Evolutionary conservation across 2,113 vertebrate species (phyloP), one percentile per base, ranked within the genome.

Genomic region (Zosterops lateralis): DNA sequence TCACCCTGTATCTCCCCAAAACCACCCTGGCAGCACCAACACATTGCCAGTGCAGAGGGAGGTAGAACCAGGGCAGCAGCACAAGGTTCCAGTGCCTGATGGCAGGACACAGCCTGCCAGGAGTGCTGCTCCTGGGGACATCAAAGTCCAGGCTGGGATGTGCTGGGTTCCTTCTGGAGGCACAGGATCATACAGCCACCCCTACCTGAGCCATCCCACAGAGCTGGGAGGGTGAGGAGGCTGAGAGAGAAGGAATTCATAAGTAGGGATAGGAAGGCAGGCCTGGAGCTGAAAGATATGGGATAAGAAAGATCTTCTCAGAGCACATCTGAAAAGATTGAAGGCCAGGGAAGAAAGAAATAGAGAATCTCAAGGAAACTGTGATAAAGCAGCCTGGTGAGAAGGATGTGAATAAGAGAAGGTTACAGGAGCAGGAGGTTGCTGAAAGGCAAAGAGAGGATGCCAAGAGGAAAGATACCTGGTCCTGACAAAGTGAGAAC

Each of bases 361-460:
- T 0, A 84, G 57, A 88, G 75, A 86, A 74, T 67, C 82, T 93
- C 79, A 92, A 90, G 64, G 66, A 80, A 96, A 60, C 25, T 32
- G 84, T 48, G 85, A 93, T 93, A 96, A 96, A 95, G 90, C 82
- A 94, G 79, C 79, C 83, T 77, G 88, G 88, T 74, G 88, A 86
- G 90, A 88, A 85, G 86, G 58, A 84, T 78, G 67, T 84, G 91
- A 92, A 75, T 51, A 87, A 87, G 48, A 4, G 14, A 89, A 93
- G 83, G 83, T 77, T 93, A 90, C 1, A 1, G 80, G 61, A 95
- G 89, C 53, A 7, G 65, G 61, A 95, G 57, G 95, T 26, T 95
- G 88, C 45, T 84, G 76, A 96, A 84, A 94, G 57, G 72, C 17
- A 0, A 90, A 81, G 89, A 58, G 79, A 93, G 40, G 14, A 61